These are phyloP conservation scores for Turnix velox DNA, from an alignment of 2,113 vertebrate genomes.

Conservation along the genomic window DNA sequence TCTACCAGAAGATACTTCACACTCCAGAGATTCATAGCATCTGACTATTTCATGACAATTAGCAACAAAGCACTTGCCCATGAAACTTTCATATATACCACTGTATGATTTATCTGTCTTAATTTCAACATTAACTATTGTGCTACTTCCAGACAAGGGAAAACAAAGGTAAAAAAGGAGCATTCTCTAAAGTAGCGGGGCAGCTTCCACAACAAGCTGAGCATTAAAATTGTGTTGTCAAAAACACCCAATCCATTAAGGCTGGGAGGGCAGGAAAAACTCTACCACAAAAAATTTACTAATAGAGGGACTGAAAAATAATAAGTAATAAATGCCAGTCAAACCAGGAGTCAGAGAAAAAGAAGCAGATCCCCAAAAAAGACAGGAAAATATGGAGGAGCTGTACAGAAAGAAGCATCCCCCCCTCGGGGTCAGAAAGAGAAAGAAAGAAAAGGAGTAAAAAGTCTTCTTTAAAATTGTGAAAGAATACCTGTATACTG, in stretches of 20 bases:
- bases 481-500: fast-evolving
- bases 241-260: neutral
- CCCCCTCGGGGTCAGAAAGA: neutral
- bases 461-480: neutral
- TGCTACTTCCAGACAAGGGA: neutral
- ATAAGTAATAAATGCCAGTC: neutral
- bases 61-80: neutral
- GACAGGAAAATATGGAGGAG: neutral
- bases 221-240: neutral
- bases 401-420: neutral
- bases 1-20: neutral
- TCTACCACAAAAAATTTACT: neutral
- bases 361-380: neutral
- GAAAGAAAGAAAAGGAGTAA: neutral
- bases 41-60: neutral
- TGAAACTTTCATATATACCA: neutral
- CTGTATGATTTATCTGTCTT: neutral
- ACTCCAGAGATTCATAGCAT: neutral
- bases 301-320: neutral
- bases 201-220: neutral
- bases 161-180: neutral
- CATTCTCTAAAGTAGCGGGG: neutral
- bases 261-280: neutral
- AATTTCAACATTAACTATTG: neutral
- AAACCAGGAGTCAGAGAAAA: neutral